Base-by-base conservation (phyloP, 1,140 invertebrate species). In the Drosophila aff. region DNA sequence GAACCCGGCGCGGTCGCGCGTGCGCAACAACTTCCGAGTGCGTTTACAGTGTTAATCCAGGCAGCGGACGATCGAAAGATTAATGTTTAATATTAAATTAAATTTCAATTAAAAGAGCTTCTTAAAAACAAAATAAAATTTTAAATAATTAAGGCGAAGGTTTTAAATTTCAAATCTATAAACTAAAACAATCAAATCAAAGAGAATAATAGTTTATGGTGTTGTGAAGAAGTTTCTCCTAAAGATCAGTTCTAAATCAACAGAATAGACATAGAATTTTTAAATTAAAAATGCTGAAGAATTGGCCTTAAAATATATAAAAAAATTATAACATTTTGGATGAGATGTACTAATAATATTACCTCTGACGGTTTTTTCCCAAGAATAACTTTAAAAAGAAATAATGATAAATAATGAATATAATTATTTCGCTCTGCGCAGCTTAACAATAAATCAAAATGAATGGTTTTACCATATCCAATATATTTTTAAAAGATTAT, bases 1-100 rank as follows among this genome's bases (percentile, higher is more conserved):
- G 26, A 61, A 43, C 40, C 68, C 67, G 8, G 38, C 16, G 28
- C 44, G 69, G 36, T 40, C 26, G 69, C 67, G 41, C 57, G 36
- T 62, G 61, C 50, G 41, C 74, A 52, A 23, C 41, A 81, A 47
- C 65, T 76, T 65, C 28, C 82, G 82, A 78, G 82, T 85, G 68
- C 74, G 82, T 86, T 38, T 71, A 85, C 67, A 57, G 63, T 71
- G 40, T 44, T 31, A 46, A 69, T 11, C n/a, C 15, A 31, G 7
- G 1, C 38, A 36, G 47, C 10, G 7, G 9, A 40, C 33, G 67
- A 71, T 68, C 64, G 63, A 26, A 44, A 46, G 23, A 71, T n/a
- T 28, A 9, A 23, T 16, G 6, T 33, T 33, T 5, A 38, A 18
- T n/a, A 10, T 9, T 10, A n/a, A 43, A 43, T 9, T 4, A 11